phyloP scores from a whole-genome alignment of 2,113 vertebrate genomes.

The Muscicapa adusta region DNA sequence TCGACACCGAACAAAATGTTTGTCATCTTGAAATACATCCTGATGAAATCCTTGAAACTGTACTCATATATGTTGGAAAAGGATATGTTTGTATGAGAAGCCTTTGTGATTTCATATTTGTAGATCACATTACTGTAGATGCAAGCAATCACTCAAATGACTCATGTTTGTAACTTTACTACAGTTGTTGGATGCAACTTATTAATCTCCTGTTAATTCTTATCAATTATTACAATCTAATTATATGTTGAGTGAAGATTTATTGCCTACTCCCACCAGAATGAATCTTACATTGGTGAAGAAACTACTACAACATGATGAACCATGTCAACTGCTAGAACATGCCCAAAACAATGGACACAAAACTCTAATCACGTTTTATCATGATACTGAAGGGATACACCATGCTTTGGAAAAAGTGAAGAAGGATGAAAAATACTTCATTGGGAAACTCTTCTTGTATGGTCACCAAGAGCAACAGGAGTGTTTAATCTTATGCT shows the following conservation, averaged over 20 bases:
- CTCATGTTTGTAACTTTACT: neutral
- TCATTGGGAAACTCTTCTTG: neutral
- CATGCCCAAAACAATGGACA: neutral
- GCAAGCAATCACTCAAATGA: neutral
- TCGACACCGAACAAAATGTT: neutral
- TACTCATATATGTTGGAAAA: neutral
- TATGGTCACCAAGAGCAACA: neutral
- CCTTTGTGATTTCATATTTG: neutral
- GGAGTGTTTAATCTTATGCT: neutral
- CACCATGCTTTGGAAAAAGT: neutral
- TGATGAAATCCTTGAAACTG: neutral
- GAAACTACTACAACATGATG: neutral
- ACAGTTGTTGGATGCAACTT: neutral
- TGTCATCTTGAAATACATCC: neutral
- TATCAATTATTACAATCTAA: neutral
- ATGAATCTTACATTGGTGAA: neutral
- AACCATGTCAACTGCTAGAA: neutral
- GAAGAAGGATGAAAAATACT: neutral
- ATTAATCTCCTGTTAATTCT: neutral
- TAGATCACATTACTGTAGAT: neutral
- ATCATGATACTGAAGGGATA: neutral
- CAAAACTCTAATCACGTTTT: neutral
- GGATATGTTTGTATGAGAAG: neutral
- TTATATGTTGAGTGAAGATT: neutral
- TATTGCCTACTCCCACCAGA: neutral